A percentile compares a stretch with the other conserved stretches of the same genome.
These are phyloP conservation scores for Helobdella robusta DNA, from an alignment of 2,888 invertebrate species.

Conservation along the genomic window DNA sequence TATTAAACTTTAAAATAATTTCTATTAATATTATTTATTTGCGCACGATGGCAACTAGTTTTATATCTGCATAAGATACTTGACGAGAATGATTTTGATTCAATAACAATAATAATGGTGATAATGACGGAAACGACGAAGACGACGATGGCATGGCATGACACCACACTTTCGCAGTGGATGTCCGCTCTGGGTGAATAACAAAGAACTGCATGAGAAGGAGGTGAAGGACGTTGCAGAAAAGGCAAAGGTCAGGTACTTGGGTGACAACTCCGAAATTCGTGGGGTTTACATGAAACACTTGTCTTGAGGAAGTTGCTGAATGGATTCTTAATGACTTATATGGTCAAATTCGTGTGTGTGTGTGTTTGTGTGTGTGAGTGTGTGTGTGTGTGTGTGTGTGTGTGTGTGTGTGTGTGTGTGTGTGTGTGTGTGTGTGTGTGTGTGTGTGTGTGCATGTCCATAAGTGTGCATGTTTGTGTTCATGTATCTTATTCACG, in stretches of 20 bases:
- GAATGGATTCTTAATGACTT: too few species aligned
- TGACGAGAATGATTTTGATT: too few species aligned
- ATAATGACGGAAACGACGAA: too few species aligned
- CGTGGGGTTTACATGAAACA: too few species aligned
- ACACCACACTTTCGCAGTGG: too few species aligned
- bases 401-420: slow-evolving; percentile 3
- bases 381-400: slow-evolving; percentile 3
- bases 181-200: slow-evolving; percentile 37
- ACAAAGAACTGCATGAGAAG: slow-evolving; percentile 37
- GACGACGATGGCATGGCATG: too few species aligned
- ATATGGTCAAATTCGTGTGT: slow-evolving; percentile 2
- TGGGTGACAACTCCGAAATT: slow-evolving; percentile 42
- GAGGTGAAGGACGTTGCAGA: slow-evolving; percentile 43
- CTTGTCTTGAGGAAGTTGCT: too few species aligned
- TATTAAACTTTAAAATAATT: too few species aligned
- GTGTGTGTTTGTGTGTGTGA: not conserved
- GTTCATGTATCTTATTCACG: not conserved
- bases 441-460: slow-evolving; percentile 3
- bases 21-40: too few species aligned
- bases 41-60: too few species aligned
- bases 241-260: slow-evolving; percentile 40
- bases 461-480: not conserved
- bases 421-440: slow-evolving; percentile 3
- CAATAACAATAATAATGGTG: too few species aligned
- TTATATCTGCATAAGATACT: too few species aligned